phyloP scores from a whole-genome alignment of 2,797 vertebrate genomes.

The Myotis daubentonii region DNA sequence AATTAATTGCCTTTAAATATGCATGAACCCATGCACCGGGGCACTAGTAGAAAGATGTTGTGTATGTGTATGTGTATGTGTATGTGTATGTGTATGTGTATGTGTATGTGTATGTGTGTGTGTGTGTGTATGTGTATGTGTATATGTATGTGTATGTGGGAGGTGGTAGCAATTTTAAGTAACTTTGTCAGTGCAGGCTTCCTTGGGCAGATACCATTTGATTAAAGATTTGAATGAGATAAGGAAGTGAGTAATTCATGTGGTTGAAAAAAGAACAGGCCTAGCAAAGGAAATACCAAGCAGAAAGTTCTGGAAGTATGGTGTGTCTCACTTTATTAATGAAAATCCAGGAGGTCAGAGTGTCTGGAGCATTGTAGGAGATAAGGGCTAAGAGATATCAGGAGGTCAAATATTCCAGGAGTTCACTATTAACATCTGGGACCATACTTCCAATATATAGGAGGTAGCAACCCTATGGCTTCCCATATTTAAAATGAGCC shows the following conservation, averaged over 20 bases:
- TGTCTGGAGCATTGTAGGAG: not conserved
- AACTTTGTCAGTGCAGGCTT: not conserved
- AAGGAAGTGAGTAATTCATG: not conserved
- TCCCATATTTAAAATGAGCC: not conserved
- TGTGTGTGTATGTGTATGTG: too few relatives aligned
- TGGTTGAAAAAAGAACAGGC: not conserved
- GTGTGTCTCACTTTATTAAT: not conserved
- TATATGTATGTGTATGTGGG: not conserved
- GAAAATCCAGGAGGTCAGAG: not conserved
- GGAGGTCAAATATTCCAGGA: not conserved
- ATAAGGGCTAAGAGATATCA: not conserved
- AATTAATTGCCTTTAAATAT: too few relatives aligned
- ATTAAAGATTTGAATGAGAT: constrained; percentile 45
- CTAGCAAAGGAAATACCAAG: not conserved
- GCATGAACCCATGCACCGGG: too few relatives aligned
- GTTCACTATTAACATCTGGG: not conserved
- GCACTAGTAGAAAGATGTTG: too few relatives aligned
- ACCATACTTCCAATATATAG: not conserved
- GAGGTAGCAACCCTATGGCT: not conserved
- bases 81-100: not conserved
- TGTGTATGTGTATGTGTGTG: not conserved
- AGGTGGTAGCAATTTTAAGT: constrained; percentile 1
- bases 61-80: too few relatives aligned
- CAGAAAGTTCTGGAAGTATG: not conserved
- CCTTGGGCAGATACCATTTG: not conserved